Base-by-base conservation (phyloP, 2,113 vertebrate species). In the Poeciliopsis turrubarensis region DNA sequence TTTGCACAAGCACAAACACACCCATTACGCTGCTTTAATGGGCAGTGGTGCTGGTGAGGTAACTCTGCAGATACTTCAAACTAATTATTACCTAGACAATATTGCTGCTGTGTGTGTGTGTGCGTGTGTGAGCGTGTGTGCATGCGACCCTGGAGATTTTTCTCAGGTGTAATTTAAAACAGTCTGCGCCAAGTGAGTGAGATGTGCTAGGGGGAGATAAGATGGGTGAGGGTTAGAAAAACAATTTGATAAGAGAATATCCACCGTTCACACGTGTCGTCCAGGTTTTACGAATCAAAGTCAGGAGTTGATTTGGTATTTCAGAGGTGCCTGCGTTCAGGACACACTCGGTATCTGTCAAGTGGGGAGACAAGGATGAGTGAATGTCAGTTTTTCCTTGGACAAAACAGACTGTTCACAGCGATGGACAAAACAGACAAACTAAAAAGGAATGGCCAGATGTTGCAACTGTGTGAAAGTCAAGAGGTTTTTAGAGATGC, bases 271-370 rank as follows among this genome's bases (percentile, higher is more conserved):
- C 51, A 29, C 47, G 44, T 68, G 5, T 73, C 61, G 15, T 73
- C 4, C n/a, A 26, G 65, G 44, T 68, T 84, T 90, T 79, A 73
- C 88, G 79, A 87, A 90, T 89, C 82, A 89, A 87, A 78, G 27
- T 54, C 37, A 19, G 22, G 14, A 44, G 70, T 47, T 67, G 72
- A 76, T 77, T 31, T 39, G 60, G 54, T 62, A 66, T 86, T 81
- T 83, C 47, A 65, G 60, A 60, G 14, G 30, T 1, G 19, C 60
- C 34, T 65, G 30, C 39, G 74, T 54, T 57, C 65, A 72, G 29
- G 34, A 27, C 68, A 73, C 73, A 68, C 64, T 44, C 19, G 62
- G 79, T 31, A 70, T 62, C 67, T 41, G 17, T 77, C 72, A 82
- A 65, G 31, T 27, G 3, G 39, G 31, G 9, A 80, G 68, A 85